Evolutionary conservation across 2,888 invertebrate genomes (phyloP), one percentile per base, ranked within the genome.

Genomic region (Alloscopus bannaensis): DNA sequence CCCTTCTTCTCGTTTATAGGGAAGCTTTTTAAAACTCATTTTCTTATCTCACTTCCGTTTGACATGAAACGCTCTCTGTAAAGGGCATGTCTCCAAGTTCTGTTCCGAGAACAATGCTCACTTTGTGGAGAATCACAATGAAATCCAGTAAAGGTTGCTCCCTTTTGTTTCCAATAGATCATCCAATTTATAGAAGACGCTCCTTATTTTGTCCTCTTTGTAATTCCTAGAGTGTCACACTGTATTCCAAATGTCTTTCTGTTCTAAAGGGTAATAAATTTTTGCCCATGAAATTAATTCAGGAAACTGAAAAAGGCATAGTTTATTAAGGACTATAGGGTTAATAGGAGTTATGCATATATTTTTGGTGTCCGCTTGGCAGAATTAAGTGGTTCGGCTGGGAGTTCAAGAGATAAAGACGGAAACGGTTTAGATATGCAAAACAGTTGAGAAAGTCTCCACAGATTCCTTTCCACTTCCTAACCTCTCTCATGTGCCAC

Each of bases 351-450:
- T n/a, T n/a, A n/a, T n/a, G n/a, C n/a, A n/a, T n/a, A n/a, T n/a
- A n/a, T n/a, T n/a, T n/a, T n/a, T n/a, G n/a, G n/a, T n/a, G 45
- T 78, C 69, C 40, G 55, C 42, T 13, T 28, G n/a, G n/a, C n/a
- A n/a, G n/a, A n/a, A n/a, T n/a, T n/a, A n/a, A n/a, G n/a, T n/a
- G n/a, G n/a, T n/a, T n/a, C n/a, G n/a, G n/a, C n/a, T n/a, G n/a
- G n/a, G n/a, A 59, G 40, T 77, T 77, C 18, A 28, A 36, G n/a
- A 83, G 83, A 84, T 82, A 84, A 83, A 75, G 81, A 80, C 6
- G 79, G 75, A 83, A 84, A 83, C 83, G 84, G 83, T 82, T 83
- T 82, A 83, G 84, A 83, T 84, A 83, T 83, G 83, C 84, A 84
- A 83, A 84, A 66, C 62, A 50, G 45, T 42, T 36, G 45, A 68